Evolutionary conservation across 2,797 vertebrate genomes (phyloP).

Genomic region (Sardinella longiceps): DNA sequence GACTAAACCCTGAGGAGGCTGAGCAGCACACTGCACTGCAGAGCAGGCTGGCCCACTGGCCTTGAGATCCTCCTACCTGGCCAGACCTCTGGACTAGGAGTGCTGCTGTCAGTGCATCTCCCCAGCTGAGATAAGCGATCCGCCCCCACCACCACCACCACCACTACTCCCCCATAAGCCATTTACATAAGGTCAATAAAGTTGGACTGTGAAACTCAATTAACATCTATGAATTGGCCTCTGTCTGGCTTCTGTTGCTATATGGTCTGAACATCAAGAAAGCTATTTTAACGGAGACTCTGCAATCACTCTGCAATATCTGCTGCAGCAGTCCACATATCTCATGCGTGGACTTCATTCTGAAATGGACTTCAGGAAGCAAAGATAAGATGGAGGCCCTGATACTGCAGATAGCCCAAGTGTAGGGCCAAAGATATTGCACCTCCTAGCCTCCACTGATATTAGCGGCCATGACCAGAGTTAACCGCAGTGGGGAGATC

Average conservation of each 20-base stretch:
- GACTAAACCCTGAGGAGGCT: not conserved
- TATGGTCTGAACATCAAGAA: not conserved
- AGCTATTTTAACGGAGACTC: not conserved
- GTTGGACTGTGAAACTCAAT: not conserved
- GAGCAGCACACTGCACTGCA: no score
- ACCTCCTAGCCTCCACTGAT: not conserved
- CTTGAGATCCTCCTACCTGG: not conserved
- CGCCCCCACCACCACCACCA: not conserved
- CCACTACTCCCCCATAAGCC: not conserved
- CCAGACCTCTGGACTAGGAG: slow-evolving; percentile 17
- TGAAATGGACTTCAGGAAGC: not conserved
- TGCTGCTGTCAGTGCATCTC: not conserved
- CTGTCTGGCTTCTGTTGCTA: not conserved
- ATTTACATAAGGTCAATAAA: slow-evolving; percentile 17
- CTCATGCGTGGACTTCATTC: not conserved
- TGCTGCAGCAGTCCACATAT: not conserved
- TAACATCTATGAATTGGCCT: not conserved
- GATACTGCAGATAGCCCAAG: not conserved
- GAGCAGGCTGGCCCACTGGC: not conserved
- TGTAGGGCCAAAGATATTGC: not conserved
- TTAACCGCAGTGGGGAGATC: no score
- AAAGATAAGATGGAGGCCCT: not conserved
- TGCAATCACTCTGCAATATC: not conserved
- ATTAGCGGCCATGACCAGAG: no score
- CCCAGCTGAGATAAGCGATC: not conserved